These are phyloP conservation scores for Caradrina kadenii DNA, from an alignment of 2,888 invertebrate genomes.

Conservation along the genomic window DNA sequence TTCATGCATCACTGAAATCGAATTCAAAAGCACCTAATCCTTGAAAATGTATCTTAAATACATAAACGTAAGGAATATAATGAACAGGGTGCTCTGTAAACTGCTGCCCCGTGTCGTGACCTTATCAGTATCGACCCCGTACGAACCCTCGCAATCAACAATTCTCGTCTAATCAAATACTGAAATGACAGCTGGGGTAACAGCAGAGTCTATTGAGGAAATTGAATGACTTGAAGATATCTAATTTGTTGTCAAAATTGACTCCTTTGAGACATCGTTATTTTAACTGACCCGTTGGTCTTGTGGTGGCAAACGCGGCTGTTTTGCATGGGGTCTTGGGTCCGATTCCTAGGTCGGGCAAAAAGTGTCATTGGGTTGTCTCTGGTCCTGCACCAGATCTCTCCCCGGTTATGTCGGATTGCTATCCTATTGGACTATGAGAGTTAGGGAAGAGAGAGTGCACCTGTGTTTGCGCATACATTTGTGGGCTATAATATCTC, in stretches of 20 bases:
- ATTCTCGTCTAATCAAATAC: constrained; percentile 44
- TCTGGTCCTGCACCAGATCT: too few relatives aligned
- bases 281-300: too few relatives aligned
- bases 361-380: too few relatives aligned
- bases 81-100: neutral
- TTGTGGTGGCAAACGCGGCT: too few relatives aligned
- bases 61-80: neutral
- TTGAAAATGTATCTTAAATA: neutral
- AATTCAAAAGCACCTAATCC: neutral
- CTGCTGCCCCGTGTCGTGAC: constrained; percentile 23
- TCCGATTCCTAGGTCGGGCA: too few relatives aligned
- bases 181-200: constrained; percentile 38
- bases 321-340: too few relatives aligned
- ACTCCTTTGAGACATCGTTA: neutral
- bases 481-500: too few relatives aligned
- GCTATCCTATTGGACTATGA: too few relatives aligned
- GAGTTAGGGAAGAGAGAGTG: too few relatives aligned
- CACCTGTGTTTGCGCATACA: too few relatives aligned
- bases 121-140: constrained; percentile 43
- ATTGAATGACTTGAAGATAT: constrained; percentile 2
- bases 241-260: neutral
- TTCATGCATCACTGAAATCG: too few relatives aligned
- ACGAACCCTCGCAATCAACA: constrained; percentile 17
- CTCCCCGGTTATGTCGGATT: too few relatives aligned
- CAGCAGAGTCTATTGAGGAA: constrained; percentile 28